Base-by-base conservation (phyloP, 2,888 invertebrate genomes). In the Drosophila kanekoi region DNA sequence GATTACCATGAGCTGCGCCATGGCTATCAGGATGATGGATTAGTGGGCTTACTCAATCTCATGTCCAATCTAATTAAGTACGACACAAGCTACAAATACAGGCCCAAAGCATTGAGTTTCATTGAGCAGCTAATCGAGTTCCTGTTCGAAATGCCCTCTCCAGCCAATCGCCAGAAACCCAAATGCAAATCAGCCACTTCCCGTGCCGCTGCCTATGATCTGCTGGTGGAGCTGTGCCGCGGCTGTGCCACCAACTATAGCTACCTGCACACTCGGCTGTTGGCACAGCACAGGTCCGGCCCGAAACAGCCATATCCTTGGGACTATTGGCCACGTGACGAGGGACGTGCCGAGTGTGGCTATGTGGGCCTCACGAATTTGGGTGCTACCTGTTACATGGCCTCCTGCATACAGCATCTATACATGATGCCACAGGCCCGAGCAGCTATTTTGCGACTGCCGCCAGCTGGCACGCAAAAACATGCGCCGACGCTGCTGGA, bases 311-410 rank as follows among this genome's bases (percentile, higher is more conserved):
- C 97, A 0, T 98, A 98, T 93, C 97, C 97, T 0, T 98, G 98
- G 98, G 98, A 98, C 92, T 98, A 98, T 93, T 98, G 98, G 98
- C 98, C 98, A 3, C 96, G 97, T 69, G 98, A 98, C 90, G 98
- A 98, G 91, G 97, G 98, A 0, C 94, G 98, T 1, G 96, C 98
- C 0, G 97, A 97, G 89, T 98, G 98, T 92, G 98, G 98, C 11
- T 98, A 97, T 92, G 98, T 98, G 1, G 98, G 98, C 0, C 93
- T 98, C 4, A 98, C 98, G 0, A 98, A 98, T 93, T 94, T 98
- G 14, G 98, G 98, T 28, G 98, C 98, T 28, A 98, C 98, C 1
- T 98, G 98, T 91, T 98, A 98, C 92, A 98, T 98, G 98, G 98
- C 98, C 10, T 97, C 98, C 3, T 98, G 98, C 90, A 97, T 98